Evolutionary conservation across 2,797 vertebrate species (phyloP).

Genomic region (Myiothlypis coronata): DNA sequence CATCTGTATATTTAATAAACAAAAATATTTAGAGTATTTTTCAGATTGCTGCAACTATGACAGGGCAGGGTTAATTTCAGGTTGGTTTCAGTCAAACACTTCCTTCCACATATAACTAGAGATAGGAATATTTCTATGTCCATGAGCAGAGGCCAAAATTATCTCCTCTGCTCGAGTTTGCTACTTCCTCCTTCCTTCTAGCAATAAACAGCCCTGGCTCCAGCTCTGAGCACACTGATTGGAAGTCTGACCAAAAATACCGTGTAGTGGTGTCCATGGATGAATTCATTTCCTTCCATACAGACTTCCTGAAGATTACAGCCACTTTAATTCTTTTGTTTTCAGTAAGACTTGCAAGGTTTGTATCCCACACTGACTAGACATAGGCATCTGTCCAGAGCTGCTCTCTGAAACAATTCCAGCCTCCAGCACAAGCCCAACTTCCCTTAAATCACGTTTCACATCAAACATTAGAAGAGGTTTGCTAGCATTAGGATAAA

Average conservation of each 20-base stretch:
- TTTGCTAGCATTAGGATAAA: not conserved
- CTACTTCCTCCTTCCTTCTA: not conserved
- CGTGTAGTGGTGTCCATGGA: accelerated
- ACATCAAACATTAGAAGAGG: not conserved
- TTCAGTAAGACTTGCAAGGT: not conserved
- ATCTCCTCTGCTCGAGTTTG: not conserved
- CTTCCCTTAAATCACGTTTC: not conserved
- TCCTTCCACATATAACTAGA: not conserved
- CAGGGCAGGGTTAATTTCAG: not conserved
- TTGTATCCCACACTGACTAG: not conserved
- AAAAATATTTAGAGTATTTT: not conserved
- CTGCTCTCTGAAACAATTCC: not conserved
- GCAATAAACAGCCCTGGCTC: not conserved
- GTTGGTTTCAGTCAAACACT: not conserved
- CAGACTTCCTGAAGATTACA: not conserved
- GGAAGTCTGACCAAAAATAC: not conserved
- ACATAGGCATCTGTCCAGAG: not conserved
- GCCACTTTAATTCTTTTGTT: not conserved
- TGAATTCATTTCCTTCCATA: not conserved
- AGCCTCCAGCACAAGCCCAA: not conserved
- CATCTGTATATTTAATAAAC: not conserved
- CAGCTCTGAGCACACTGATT: not conserved
- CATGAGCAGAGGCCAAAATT: not conserved
- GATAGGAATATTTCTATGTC: not conserved
- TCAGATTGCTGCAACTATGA: not conserved